Evolutionary conservation across 2,888 invertebrate genomes (phyloP), one percentile per base, ranked within the genome.

Genomic region (Archips xylosteana): DNA sequence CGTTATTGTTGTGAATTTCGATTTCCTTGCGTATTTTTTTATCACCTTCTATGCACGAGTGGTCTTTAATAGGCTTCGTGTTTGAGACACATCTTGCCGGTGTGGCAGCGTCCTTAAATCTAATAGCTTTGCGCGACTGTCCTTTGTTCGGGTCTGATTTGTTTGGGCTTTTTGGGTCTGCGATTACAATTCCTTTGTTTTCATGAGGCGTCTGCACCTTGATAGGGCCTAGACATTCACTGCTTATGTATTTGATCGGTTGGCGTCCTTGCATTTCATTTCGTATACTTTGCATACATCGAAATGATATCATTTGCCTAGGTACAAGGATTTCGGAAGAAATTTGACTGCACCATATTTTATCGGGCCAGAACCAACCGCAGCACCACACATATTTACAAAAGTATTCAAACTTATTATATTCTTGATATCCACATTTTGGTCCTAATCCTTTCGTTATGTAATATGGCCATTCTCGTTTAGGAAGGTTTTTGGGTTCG

Each of bases 361-460:
- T 15, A 4, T 61, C 42, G n/a, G 39, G 8, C 8, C n/a, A 39
- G 9, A 63, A 47, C 47, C 63, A 47, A 47, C 47, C 47, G 32
- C 63, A 47, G 13, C 47, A 63, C 47, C 63, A 47, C 63, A 63
- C 63, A 47, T 13, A 47, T 45, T 63, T 47, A 32, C 32, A 63
- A 63, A 47, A 32, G 23, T 15, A 42, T 61, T 42, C 42, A 62
- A 36, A 42, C 10, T 42, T 63, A 23, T 45, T 63, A 23, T 10
- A 13, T 34, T 57, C 0, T 57, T 32, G 57, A 32, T 10, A 12
- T 10, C 57, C 57, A 57, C 57, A 57, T 23, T 23, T 57, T 32
- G 57, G 57, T 57, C n/a, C 32, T 57, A 57, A 32, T 32, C 10
- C 32, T 23, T 57, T 57, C 12, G 32, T 3, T 32, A 2, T 57